Conservation (phyloP, 2,797 vertebrate species). For the Amphiprion clarkii region DNA sequence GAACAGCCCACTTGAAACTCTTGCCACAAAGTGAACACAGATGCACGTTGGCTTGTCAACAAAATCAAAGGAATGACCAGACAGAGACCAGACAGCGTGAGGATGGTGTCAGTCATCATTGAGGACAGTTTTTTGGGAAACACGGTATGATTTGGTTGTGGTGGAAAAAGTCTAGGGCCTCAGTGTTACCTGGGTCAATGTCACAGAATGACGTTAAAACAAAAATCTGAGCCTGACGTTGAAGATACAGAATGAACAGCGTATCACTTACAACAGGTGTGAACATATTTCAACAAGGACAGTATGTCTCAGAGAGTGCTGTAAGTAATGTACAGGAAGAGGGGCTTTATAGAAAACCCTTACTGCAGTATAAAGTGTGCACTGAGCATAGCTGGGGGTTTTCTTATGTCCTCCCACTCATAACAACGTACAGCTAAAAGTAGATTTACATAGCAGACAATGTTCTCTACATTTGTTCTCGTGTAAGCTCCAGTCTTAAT, state of each 20-base stretch:
- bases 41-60: slow-evolving; percentile 61
- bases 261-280: slow-evolving; percentile 26
- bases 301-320: not conserved
- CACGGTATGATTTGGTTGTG: not conserved
- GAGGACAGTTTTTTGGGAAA: slow-evolving; percentile 18
- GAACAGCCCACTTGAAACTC: slow-evolving; percentile 64
- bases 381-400: not conserved
- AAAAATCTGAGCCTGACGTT: slow-evolving; percentile 30
- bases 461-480: slow-evolving; percentile 12
- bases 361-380: not conserved
- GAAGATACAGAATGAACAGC: slow-evolving; percentile 2
- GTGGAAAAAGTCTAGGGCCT: slow-evolving; percentile 3
- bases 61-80: slow-evolving; percentile 50
- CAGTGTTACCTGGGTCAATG: not conserved
- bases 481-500: slow-evolving; percentile 15
- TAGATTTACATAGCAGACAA: slow-evolving; percentile 14
- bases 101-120: slow-evolving; percentile 35
- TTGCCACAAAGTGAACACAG: slow-evolving; percentile 78
- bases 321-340: not conserved
- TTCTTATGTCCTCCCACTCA: not conserved
- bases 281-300: slow-evolving; percentile 16
- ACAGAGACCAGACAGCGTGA: slow-evolving; percentile 46
- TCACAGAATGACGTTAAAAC: not conserved
- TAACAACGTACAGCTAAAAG: not conserved
- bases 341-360: slow-evolving; percentile 5